phyloP scores from a whole-genome alignment of 2,888 invertebrate genomes.

The Agelastica alni region DNA sequence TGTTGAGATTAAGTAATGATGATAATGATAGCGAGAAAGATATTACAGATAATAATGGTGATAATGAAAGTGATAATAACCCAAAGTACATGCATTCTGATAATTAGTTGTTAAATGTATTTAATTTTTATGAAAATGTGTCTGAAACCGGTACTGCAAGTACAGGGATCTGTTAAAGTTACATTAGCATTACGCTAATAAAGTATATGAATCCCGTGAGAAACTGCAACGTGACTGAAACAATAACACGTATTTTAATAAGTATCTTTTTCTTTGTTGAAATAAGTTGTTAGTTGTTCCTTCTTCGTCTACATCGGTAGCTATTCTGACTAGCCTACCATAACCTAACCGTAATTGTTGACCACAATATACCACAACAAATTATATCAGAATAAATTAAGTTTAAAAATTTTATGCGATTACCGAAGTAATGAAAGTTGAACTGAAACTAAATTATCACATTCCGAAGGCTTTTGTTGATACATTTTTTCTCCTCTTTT shows the following conservation, averaged over 20 bases:
- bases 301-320: conserved; percentile 33
- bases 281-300: conserved; percentile 10
- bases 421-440: conserved; percentile 7
- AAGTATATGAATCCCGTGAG: conserved; percentile 55
- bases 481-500: too few species aligned
- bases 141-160: conserved; percentile 17
- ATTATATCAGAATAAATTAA: conserved; percentile 46
- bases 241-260: conserved; percentile 59
- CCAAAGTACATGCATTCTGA: neutral
- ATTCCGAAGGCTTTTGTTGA: too few species aligned
- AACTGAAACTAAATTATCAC: too few species aligned
- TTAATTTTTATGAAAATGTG: neutral
- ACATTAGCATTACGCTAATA: conserved; percentile 48
- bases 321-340: conserved; percentile 46
- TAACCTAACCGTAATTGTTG: conserved; percentile 50
- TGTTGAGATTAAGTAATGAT: too few species aligned
- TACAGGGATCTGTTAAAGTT: conserved; percentile 43
- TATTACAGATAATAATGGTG: neutral
- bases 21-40: neutral
- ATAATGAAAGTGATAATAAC: neutral
- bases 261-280: conserved; percentile 48
- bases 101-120: neutral
- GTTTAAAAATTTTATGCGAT: conserved; percentile 35
- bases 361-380: conserved; percentile 51
- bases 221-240: conserved; percentile 58